These are phyloP conservation scores for Epinephelus moara DNA, from an alignment of 2,113 vertebrate genomes.

Conservation along the genomic window DNA sequence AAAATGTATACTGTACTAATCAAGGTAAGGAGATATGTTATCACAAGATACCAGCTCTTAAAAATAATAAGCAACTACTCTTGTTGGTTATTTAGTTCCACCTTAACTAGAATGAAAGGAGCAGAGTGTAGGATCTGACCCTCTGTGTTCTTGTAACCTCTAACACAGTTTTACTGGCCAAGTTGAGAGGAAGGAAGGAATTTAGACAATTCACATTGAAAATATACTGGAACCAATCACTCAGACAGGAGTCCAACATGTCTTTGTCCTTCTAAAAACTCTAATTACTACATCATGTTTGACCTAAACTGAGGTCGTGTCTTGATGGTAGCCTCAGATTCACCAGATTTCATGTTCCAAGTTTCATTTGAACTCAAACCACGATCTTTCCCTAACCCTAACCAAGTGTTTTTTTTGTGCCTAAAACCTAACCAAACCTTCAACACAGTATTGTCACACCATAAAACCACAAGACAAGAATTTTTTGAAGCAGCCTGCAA, in stretches of 20 bases:
- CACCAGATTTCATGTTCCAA: too few species aligned
- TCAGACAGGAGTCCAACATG: background rate
- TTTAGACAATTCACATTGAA: background rate
- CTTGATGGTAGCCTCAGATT: too few species aligned
- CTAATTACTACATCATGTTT: background rate
- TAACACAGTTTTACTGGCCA: background rate
- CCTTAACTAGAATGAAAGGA: background rate
- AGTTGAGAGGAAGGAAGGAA: background rate
- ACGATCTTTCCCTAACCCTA: too few species aligned
- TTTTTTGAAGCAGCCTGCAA: too few species aligned
- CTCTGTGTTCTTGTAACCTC: too few species aligned
- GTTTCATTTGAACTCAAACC: too few species aligned
- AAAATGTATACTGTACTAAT: background rate
- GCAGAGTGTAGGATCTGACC: background rate
- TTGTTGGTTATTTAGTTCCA: background rate
- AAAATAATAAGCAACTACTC: background rate
- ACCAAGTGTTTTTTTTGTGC: too few species aligned
- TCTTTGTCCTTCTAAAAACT: constrained; percentile 4
- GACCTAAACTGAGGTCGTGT: background rate
- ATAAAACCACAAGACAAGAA: too few species aligned
- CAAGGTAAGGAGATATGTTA: too few species aligned
- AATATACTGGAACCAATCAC: background rate
- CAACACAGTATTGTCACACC: too few species aligned
- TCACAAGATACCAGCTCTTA: background rate
- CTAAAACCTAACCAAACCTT: too few species aligned